phyloP scores from a whole-genome alignment of 2,888 invertebrate genomes.

The Drosophila fungiperda region DNA sequence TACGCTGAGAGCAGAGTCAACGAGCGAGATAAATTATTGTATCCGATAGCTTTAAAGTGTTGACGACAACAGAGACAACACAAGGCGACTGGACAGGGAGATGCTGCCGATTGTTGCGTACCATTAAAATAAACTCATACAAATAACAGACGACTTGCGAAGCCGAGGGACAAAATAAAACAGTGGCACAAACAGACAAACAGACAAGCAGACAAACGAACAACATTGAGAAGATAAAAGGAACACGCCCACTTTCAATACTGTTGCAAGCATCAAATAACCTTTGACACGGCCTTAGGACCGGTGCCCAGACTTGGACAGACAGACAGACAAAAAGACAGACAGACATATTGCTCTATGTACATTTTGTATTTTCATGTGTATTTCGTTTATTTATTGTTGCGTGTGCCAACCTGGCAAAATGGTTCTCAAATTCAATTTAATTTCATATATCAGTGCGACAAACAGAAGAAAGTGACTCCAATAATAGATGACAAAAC shows the following conservation, averaged over 20 bases:
- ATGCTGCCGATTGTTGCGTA: not conserved
- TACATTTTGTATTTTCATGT: conserved; percentile 24
- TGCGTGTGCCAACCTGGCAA: conserved; percentile 32
- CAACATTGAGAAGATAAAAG: not conserved
- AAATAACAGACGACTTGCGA: conserved; percentile 47
- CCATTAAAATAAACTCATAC: conserved; percentile 52
- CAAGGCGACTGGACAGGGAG: not conserved
- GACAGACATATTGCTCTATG: conserved; percentile 1
- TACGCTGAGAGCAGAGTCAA: conserved; percentile 11
- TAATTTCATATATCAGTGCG: conserved; percentile 13
- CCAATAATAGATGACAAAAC: not conserved
- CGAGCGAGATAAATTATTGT: conserved; percentile 61
- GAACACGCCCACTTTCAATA: conserved; percentile 60
- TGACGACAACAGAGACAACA: conserved; percentile 18
- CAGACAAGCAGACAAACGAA: conserved; percentile 4
- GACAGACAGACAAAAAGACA: conserved; percentile 5
- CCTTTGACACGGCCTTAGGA: conserved; percentile 51
- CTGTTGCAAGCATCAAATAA: conserved; percentile 46
- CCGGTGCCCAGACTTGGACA: conserved; percentile 26
- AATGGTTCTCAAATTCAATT: conserved; percentile 40
- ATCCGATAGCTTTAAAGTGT: conserved; percentile 51
- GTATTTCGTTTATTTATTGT: conserved; percentile 61
- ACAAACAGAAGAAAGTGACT: not conserved
- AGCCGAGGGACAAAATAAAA: conserved; percentile 18
- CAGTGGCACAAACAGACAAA: not conserved